phyloP scores from a whole-genome alignment of 2,113 vertebrate species.

The Coptodon bakossiorum region DNA sequence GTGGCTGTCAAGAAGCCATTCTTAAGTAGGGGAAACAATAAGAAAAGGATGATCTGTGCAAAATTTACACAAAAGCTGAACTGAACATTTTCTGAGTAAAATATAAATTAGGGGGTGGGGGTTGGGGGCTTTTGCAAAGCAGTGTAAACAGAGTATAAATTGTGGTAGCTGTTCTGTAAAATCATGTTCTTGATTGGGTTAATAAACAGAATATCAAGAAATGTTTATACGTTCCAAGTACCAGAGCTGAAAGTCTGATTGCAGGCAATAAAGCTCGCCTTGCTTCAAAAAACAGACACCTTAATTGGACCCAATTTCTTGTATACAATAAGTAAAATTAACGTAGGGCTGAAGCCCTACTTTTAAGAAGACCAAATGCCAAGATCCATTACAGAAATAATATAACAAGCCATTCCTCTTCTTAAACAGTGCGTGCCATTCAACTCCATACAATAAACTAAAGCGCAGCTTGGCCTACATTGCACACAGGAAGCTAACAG shows the following conservation, averaged over 20 bases:
- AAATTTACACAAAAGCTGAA: not conserved
- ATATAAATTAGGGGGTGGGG: not conserved
- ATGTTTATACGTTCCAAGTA: not conserved
- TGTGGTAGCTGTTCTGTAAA: not conserved
- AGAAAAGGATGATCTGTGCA: not conserved
- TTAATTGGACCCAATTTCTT: not conserved
- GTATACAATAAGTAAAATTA: not conserved
- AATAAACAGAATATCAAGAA: not conserved
- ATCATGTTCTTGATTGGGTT: not conserved
- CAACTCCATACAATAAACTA: conserved; percentile 31
- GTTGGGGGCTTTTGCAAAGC: not conserved
- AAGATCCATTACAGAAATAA: not conserved
- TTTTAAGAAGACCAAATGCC: not conserved
- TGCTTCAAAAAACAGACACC: not conserved
- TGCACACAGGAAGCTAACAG: not conserved
- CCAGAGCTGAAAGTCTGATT: not conserved
- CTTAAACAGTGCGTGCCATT: conserved; percentile 9
- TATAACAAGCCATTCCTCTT: not conserved
- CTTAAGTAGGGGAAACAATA: not conserved
- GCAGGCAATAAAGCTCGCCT: not conserved
- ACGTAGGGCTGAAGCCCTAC: not conserved
- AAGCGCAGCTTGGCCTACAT: conserved; percentile 35
- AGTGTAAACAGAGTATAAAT: not conserved
- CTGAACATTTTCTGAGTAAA: not conserved
- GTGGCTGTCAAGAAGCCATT: not conserved